phyloP scores from a whole-genome alignment of 2,797 vertebrate genomes.

The Mionectes olivaceus region DNA sequence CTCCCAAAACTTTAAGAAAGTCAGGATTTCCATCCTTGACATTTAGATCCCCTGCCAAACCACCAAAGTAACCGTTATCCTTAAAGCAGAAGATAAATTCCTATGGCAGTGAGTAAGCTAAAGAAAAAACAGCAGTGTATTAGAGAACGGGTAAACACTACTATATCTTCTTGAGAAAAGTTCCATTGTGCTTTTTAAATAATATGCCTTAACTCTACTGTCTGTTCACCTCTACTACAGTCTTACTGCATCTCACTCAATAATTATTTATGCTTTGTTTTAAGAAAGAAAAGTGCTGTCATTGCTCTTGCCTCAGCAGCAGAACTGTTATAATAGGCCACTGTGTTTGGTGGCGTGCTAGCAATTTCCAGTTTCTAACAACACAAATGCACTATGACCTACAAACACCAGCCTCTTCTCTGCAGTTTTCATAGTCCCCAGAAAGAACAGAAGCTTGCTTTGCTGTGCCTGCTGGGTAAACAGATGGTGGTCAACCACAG shows the following conservation, averaged over 20 bases:
- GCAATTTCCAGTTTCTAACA: background rate
- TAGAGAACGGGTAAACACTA: background rate
- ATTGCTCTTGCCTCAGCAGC: background rate
- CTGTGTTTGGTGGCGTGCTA: background rate
- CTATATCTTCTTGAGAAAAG: background rate
- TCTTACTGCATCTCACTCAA: background rate
- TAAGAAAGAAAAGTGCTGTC: background rate
- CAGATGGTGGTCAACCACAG: background rate
- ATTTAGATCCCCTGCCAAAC: background rate
- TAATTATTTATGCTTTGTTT: background rate
- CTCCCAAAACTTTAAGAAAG: background rate
- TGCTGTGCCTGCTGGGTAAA: background rate
- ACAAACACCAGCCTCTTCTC: background rate
- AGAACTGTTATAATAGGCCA: background rate
- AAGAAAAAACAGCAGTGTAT: background rate
- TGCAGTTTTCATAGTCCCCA: background rate
- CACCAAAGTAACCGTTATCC: background rate
- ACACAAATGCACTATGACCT: background rate
- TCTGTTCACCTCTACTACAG: background rate
- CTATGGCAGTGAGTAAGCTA: background rate
- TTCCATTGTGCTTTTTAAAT: background rate
- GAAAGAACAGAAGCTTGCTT: background rate
- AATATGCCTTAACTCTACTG: background rate
- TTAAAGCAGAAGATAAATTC: background rate
- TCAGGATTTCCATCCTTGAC: background rate